Base-by-base conservation (phyloP, 2,888 invertebrate species). In the Phalera bucephala region DNA sequence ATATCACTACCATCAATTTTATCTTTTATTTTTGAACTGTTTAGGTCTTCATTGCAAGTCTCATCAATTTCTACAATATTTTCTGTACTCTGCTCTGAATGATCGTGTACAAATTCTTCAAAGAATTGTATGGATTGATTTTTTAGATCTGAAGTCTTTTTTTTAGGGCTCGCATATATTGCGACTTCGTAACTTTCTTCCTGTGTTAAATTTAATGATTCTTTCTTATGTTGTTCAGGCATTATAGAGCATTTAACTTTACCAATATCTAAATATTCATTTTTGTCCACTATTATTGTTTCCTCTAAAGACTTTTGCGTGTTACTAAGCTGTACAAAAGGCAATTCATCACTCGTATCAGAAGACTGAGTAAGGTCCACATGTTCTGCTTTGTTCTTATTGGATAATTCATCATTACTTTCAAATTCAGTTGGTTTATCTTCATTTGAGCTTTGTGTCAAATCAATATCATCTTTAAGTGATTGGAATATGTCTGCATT, bases 301-400 rank as follows among this genome's bases (percentile, higher is more conserved):
- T 77, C 67, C 58, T 81, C 70, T 34, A 56, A 37, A 12, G 55
- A 61, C 21, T 53, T 43, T 20, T 61, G 54, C 31, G 44, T 56
- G 17, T 49, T 51, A 51, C 39, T 52, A 23, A 79, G 45, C 33
- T 72, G 45, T 14, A 80, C 60, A 43, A 61, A 49, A 26, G 83
- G 84, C 32, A 80, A 54, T 15, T 76, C 73, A 50, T 70, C 64
- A 57, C 59, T 62, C 19, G 72, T 72, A 39, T 71, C 64, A 21
- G 81, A 76, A 30, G 77, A 77, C 31, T 82, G 78, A 20, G 80
- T 82, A 35, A 82, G 57, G 53, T 82, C 79, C 41, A 77, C 50
- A 40, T 32, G 52, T 34, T 59, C 55, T 39, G 29, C 19, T 20
- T 28, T 31, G 19, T 49, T 39, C 13, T 41, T 38, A n/a, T 26